Percentiles rank a stretch among this genome's conserved stretches.
Evolutionary conservation across 2,797 vertebrate species (phyloP).

Genomic region (Bufotes viridis): DNA sequence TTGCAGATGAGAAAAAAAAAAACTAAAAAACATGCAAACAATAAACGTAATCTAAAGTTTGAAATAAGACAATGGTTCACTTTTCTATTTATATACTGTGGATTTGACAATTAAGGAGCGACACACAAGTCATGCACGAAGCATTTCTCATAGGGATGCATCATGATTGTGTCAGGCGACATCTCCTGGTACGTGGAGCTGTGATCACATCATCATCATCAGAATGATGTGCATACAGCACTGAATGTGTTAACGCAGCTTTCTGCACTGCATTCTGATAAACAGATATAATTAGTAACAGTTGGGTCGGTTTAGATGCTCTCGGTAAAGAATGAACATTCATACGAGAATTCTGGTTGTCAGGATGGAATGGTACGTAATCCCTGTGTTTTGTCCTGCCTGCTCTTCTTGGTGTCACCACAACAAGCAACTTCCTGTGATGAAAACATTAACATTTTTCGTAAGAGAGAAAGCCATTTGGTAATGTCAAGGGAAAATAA

Average conservation of each 20-base stretch:
- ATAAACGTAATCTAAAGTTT: neutral
- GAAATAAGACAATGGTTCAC: neutral
- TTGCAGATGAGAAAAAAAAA: neutral
- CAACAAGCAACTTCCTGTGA: neutral
- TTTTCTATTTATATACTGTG: neutral
- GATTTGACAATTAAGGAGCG: too few relatives aligned
- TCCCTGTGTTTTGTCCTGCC: slow-evolving; percentile 15
- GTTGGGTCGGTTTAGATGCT: slow-evolving; percentile 45
- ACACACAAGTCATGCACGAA: too few relatives aligned
- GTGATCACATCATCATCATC: neutral
- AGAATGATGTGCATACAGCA: neutral
- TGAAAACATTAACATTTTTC: neutral
- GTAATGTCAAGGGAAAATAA: slow-evolving; percentile 18
- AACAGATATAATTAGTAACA: slow-evolving; percentile 61
- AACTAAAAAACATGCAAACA: neutral
- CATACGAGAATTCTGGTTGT: slow-evolving; percentile 37
- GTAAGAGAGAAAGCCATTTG: neutral
- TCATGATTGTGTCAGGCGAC: neutral
- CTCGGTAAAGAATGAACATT: slow-evolving; percentile 53
- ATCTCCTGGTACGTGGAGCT: neutral
- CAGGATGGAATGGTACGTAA: slow-evolving; percentile 45
- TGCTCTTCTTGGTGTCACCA: neutral
- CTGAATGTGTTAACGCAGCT: slow-evolving; percentile 31
- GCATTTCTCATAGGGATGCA: neutral
- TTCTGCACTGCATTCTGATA: slow-evolving; percentile 31